Evolutionary conservation across 2,888 invertebrate species (phyloP), one percentile per base, ranked within the genome.

Genomic region (Chrysina gloriosa): DNA sequence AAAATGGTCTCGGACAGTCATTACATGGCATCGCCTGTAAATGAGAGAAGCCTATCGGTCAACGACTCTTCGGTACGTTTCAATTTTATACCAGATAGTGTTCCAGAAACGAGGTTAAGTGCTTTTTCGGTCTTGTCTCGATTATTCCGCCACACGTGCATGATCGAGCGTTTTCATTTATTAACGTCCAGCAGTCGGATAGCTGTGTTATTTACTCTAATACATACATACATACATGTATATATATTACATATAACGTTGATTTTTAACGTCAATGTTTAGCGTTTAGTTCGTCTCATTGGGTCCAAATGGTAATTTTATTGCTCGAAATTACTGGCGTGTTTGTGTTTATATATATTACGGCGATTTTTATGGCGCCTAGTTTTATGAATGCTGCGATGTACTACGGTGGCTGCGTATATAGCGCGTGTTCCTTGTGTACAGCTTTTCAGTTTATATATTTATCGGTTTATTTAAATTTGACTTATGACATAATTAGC

Each of bases 131-230:
- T 72, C 71, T 70, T 70, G 72, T 69, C 69, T 71, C 70, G 75
- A 76, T 75, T 76, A 73, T 72, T 72, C 70, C 69, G 72, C 73
- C 72, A 74, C 74, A 76, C 76, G 76, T 76, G 75, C 71, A 73
- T 74, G 72, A 74, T 75, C 75, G 73, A 74, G 74, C 72, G 69
- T 69, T 65, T 72, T 67, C 68, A 68, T 70, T 71, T 71, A 70
- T 71, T 42, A 9, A 42, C 14, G 27, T 14, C 5, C 36, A n/a
- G n/a, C n/a, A n/a, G n/a, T n/a, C n/a, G 27, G 16, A 31, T 42
- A 19, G 4, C 36, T 42, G 7, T 6, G 25, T n/a, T 27, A 23
- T 31, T 31, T 16, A 52, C 16, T 1, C 2, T 14, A 7, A 29
- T 56, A 36, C n/a, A 36, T 36, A 34, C 21, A 7, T 19, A 16